These are phyloP conservation scores for Burhinus oedicnemus DNA, from an alignment of 2,113 vertebrate species.

Conservation along the genomic window DNA sequence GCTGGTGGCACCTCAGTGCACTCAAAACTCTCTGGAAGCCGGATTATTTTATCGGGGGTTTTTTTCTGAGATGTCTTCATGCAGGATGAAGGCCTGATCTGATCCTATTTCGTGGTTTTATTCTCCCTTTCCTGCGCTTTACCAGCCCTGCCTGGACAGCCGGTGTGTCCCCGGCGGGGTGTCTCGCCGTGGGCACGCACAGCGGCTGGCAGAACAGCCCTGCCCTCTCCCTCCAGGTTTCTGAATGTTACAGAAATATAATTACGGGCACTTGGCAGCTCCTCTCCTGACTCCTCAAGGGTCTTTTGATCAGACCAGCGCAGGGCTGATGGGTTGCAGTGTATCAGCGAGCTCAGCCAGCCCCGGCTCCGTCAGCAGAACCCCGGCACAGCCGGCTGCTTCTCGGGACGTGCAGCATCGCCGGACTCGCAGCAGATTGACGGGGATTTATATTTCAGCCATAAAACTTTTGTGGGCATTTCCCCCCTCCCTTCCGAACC, in stretches of 20 bases:
- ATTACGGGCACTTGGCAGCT: neutral
- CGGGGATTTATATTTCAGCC: neutral
- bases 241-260: neutral
- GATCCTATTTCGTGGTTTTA: neutral
- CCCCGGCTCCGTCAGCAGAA: neutral
- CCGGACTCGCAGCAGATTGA: neutral
- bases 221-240: neutral
- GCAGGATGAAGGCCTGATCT: neutral
- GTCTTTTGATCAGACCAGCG: neutral
- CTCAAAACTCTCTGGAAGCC: neutral
- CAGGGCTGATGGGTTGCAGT: neutral
- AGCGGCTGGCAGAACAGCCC: neutral
- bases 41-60: fast-evolving
- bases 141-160: neutral
- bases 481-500: neutral
- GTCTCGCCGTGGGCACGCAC: neutral
- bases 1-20: too few species aligned
- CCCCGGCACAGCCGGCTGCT: neutral
- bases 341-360: fast-evolving
- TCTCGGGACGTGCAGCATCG: neutral
- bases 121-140: neutral
- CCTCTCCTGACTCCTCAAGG: neutral
- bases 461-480: neutral
- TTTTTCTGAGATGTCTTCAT: neutral
- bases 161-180: fast-evolving